Base-by-base conservation (phyloP, 2,113 vertebrate genomes). In the Colaptes auratus region DNA sequence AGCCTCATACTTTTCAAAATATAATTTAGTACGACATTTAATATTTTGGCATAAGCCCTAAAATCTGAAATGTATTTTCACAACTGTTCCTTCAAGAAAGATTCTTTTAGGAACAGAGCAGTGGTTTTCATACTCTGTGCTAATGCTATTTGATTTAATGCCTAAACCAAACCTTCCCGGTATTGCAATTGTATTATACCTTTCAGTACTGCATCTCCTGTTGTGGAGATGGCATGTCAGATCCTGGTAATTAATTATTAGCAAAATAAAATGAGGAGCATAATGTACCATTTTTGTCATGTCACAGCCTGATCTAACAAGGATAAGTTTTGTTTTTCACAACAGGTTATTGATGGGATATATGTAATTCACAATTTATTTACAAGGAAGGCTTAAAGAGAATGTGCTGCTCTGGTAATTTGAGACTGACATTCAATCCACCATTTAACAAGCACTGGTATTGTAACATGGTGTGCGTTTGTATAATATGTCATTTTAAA, bases 241-340 rank as follows among this genome's bases (percentile, higher is more conserved):
- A 75, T 64, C 10, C 12, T 25, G 27, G 15, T 70, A 84, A 82
- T 90, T 91, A 91, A 96, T 95, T 92, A 65, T 81, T 55, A 78
- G 44, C 76, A 95, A 88, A 90, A 90, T 86, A 95, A 95, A 95
- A 64, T n/a, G 12, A 84, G 80, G 88, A 91, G 15, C 16, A 50
- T 30, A 33, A 12, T 88, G 58, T 63, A 72, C 30, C 18, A 55
- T 75, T 91, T 93, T 81, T 90, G 20, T 78, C 60, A 30, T 44
- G 12, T 11, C 23, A 85, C 14, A 75, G 21, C 31, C 56, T 80
- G 52, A 60, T 82, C 28, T 88, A 86, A 73, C 27, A 88, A 46
- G 48, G 25, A 88, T 64, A 84, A 69, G 4, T 35, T 85, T 66
- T 89, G 8, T 18, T 93, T 87, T 94, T 65, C 60, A 42, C 61